Evolutionary conservation across 2,113 vertebrate species (phyloP).

Genomic region (Peromyscus californicus): DNA sequence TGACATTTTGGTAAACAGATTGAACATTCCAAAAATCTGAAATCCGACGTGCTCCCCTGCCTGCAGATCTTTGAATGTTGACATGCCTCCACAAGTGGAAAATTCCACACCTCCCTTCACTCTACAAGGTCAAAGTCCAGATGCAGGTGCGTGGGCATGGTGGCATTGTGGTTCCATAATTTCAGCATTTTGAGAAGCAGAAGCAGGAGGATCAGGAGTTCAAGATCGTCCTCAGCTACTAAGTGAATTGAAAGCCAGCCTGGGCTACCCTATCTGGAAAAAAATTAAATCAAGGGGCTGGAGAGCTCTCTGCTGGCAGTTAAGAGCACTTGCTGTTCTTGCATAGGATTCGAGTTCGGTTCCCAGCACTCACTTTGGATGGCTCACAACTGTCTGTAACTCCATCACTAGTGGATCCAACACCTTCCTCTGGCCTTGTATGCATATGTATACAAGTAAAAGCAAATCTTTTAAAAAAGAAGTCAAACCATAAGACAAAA

Average conservation of each 20-base stretch:
- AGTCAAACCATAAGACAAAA: neutral
- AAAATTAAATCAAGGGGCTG: neutral
- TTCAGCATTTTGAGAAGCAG: neutral
- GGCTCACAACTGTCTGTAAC: neutral
- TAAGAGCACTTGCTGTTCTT: neutral
- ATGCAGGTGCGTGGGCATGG: neutral
- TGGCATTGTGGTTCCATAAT: neutral
- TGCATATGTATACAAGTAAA: neutral
- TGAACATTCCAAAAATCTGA: neutral
- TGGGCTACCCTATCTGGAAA: neutral
- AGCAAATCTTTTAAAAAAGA: neutral
- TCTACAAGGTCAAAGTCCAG: neutral
- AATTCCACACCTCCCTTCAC: neutral
- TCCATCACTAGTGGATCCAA: neutral
- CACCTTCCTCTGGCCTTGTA: neutral
- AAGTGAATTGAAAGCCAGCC: neutral
- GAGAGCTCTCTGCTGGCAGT: no score
- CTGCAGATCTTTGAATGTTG: neutral
- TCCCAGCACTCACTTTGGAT: neutral
- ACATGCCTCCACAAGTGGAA: neutral
- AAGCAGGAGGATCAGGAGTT: neutral
- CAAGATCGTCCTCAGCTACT: neutral
- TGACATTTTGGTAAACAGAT: neutral
- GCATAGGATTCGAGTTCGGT: neutral
- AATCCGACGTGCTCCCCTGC: neutral